Conservation (phyloP, 2,888 invertebrate genomes). For the Dynastes grantii region DNA sequence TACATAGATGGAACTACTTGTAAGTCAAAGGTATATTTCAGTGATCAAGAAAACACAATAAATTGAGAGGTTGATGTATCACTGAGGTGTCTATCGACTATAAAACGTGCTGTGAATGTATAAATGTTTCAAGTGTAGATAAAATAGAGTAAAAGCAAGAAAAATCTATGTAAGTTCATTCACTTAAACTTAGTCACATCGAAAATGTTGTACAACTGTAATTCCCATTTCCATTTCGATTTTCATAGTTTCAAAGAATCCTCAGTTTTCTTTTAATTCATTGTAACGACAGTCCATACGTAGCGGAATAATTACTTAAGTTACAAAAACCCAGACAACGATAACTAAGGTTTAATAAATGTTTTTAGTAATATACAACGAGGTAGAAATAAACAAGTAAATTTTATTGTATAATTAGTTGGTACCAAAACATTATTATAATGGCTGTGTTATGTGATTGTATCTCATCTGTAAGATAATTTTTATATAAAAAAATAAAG, state of each 20-base stretch:
- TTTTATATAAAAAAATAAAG: conserved; percentile 28
- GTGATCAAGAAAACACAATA: too few species aligned
- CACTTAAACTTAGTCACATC: too few species aligned
- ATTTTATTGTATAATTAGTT: conserved; percentile 21
- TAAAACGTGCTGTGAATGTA: conserved; percentile 8
- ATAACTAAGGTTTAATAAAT: conserved; percentile 10
- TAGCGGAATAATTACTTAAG: neutral
- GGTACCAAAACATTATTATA: conserved; percentile 17
- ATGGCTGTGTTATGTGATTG: conserved; percentile 42
- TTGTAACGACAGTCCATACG: too few species aligned
- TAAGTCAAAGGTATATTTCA: neutral
- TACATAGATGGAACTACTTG: neutral
- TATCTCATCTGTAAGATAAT: conserved; percentile 38
- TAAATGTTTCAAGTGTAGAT: too few species aligned
- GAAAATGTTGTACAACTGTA: too few species aligned
- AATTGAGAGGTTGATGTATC: too few species aligned
- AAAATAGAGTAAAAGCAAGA: too few species aligned
- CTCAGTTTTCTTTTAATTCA: too few species aligned
- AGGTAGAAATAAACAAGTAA: neutral
- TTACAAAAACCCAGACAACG: conserved; percentile 18
- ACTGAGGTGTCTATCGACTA: too few species aligned
- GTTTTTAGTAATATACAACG: conserved; percentile 13
- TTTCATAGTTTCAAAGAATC: too few species aligned
- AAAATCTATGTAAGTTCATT: too few species aligned
- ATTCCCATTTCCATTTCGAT: too few species aligned